Evolutionary conservation across 2,113 vertebrate species (phyloP), one percentile per base, ranked within the genome.

Genomic region (Xiphophorus hellerii): DNA sequence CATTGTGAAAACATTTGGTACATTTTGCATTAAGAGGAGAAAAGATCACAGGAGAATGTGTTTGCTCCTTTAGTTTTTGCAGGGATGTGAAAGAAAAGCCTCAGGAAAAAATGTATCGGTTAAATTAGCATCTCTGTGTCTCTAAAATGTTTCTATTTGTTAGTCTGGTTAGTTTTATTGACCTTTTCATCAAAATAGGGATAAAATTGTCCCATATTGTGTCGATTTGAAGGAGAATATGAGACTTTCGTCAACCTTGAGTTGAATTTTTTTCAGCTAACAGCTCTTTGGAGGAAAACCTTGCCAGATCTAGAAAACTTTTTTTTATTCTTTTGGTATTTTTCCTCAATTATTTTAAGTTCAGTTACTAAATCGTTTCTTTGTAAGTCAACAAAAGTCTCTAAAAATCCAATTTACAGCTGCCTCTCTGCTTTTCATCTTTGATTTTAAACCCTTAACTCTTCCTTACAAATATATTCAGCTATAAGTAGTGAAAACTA

Each of bases 51-150:
- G 44, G 37, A 54, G 22, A 54, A 22, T 27, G 14, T 5, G 27
- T 37, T 68, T 75, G 58, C 64, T 79, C 70, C 68, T 81, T 78
- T 78, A 14, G 71, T 17, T 33, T 54, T 54, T 2, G 8, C 5
- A n/a, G 25, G 25, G 22, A 58, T 58, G 25, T 58, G 51, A n/a
- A 54, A 58, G 51, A 58, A 58, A 58, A 9, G 22, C 51, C 17
- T 58, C 51, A 8, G 22, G 10, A 58, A 58, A 48, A 10, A 58
- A n/a, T 3, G 9, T 25, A 54, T 54, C 3, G 2, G 7, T n/a
- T 22, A 58, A 9, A 58, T 25, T 58, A n/a, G 25, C 7, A 58
- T 9, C 7, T 54, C 2, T n/a, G 22, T 54, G 9, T 25, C 22
- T 22, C 11, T 51, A 3, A 51, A 8, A 51, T 22, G 20, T 51